Percentiles rank a stretch among this genome's conserved stretches.
Conservation (phyloP, 2,888 invertebrate species). For the Dromius quadrimaculatus region DNA sequence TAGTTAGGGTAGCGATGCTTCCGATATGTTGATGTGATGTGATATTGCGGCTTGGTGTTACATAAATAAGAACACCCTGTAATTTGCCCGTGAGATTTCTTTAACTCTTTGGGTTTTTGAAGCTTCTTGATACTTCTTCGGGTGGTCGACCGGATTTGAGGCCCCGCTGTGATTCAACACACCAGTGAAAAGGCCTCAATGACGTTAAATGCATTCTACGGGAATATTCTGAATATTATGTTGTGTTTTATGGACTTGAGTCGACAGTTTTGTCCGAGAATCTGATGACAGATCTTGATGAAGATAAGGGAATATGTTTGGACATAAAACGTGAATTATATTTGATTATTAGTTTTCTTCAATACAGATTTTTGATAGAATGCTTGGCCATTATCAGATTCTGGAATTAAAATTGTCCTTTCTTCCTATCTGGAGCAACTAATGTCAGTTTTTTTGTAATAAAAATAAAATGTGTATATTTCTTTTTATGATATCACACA, state of each 20-base stretch:
- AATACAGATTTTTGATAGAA: background rate
- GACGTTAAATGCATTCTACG: conserved; percentile 30
- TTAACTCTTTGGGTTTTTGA: background rate
- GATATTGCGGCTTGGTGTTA: conserved; percentile 20
- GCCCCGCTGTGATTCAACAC: background rate
- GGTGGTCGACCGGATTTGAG: conserved; percentile 20
- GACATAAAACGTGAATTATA: conserved; percentile 1
- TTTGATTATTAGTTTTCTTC: background rate
- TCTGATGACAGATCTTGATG: conserved; percentile 22
- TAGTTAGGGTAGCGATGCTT: conserved; percentile 37
- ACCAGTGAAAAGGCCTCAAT: background rate
- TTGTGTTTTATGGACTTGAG: conserved; percentile 10
- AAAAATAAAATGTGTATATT: background rate
- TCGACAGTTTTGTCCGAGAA: background rate
- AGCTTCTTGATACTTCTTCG: background rate
- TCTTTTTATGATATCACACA: conserved; percentile 1
- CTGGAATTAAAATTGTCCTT: too few relatives aligned
- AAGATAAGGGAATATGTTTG: background rate
- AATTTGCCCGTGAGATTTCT: conserved; percentile 11
- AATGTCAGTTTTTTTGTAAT: too few relatives aligned
- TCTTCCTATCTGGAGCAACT: too few relatives aligned
- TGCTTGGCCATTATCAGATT: too few relatives aligned
- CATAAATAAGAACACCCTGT: conserved; percentile 36
- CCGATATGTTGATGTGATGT: conserved; percentile 38
- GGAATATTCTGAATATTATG: conserved; percentile 15